Conservation (phyloP, 2,113 vertebrate genomes). For the Peromyscus californicus region DNA sequence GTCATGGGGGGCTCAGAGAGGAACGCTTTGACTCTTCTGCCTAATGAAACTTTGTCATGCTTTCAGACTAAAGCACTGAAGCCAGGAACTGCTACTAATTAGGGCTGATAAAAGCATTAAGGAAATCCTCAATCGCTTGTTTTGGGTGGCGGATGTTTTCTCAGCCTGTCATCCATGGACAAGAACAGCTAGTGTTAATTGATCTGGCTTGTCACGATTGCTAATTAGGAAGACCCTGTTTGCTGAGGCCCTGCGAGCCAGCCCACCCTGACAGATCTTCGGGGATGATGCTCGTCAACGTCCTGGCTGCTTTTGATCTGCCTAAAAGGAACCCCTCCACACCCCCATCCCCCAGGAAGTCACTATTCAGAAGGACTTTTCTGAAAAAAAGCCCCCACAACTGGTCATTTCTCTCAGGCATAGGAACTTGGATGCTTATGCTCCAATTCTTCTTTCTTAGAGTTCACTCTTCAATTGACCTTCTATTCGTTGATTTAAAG, state of each 20-base stretch:
- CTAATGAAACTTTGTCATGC: background rate
- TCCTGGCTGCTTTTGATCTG: background rate
- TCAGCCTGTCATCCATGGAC: background rate
- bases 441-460: background rate
- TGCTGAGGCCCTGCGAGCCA: rapidly evolving
- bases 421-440: background rate
- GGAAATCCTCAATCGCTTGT: slow-evolving; percentile 52
- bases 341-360: background rate
- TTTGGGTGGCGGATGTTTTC: slow-evolving; percentile 61
- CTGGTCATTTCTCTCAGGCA: background rate
- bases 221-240: background rate
- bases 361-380: background rate
- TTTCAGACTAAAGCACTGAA: slow-evolving; percentile 15
- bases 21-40: background rate
- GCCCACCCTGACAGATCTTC: background rate
- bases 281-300: background rate
- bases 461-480: background rate
- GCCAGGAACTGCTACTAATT: slow-evolving; percentile 67
- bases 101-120: slow-evolving; percentile 58
- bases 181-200: background rate
- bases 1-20: background rate
- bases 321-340: background rate
- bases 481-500: background rate
- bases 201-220: background rate
- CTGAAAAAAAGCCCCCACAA: background rate